Conservation (phyloP, 2,888 invertebrate species). For the Morpho deidamia region DNA sequence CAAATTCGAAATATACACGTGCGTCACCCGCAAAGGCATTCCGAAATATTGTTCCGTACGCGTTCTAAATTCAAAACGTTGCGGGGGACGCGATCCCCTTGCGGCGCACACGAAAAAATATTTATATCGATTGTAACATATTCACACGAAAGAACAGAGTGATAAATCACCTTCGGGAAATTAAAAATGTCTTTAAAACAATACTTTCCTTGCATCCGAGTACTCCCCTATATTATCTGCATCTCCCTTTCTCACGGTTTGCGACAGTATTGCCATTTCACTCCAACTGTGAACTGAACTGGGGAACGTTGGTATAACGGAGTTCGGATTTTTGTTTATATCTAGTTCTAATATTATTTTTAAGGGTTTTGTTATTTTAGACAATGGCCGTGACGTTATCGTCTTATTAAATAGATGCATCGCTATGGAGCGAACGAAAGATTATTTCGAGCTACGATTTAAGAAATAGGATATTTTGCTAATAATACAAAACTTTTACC, state of each 20-base stretch:
- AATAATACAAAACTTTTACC: no score
- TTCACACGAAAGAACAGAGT: conserved; percentile 49
- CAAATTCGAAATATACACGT: conserved; percentile 32
- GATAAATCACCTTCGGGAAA: conserved; percentile 79
- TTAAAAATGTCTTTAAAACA: conserved; percentile 78
- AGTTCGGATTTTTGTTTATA: conserved; percentile 1
- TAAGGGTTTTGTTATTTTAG: background rate
- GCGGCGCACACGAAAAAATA: conserved; percentile 39
- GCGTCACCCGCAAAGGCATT: conserved; percentile 69
- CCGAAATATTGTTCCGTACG: conserved; percentile 56
- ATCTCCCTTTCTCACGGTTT: conserved; percentile 19
- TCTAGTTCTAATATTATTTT: background rate
- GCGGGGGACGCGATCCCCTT: conserved; percentile 62
- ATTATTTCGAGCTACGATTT: no score
- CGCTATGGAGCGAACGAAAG: no score
- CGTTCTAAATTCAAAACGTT: conserved; percentile 69
- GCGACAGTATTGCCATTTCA: conserved; percentile 9
- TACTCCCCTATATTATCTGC: conserved; percentile 33
- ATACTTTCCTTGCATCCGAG: conserved; percentile 61
- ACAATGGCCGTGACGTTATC: background rate
- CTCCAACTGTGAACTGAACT: background rate
- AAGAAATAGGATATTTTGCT: no score
- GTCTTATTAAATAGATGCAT: background rate
- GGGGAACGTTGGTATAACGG: background rate
- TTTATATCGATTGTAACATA: conserved; percentile 51